A percentile compares a stretch with the other conserved stretches of the same genome.
These are phyloP conservation scores for Mya arenaria DNA, from an alignment of 1,140 invertebrate species.

Conservation along the genomic window DNA sequence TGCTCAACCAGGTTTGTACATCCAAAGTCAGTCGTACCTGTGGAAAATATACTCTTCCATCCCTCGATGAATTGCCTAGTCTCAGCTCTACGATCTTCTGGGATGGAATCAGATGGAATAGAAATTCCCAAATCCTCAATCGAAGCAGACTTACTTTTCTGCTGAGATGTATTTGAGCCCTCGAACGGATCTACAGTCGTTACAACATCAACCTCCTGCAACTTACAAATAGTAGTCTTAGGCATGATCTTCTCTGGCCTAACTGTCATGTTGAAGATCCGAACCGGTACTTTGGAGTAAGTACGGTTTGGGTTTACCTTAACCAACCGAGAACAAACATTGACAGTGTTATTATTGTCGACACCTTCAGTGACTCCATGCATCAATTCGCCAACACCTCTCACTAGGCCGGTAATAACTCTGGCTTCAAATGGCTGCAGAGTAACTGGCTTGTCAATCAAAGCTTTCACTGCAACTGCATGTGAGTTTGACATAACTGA, in stretches of 20 bases:
- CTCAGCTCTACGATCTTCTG: not conserved
- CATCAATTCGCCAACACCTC: not conserved
- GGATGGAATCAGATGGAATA: not conserved
- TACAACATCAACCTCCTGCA: constrained; percentile 15
- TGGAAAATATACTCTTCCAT: constrained; percentile 34
- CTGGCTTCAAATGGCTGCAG: not conserved
- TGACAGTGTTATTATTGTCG: no score
- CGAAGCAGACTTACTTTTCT: no score
- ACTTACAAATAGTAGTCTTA: constrained; percentile 1
- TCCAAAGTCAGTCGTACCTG: constrained; percentile 22
- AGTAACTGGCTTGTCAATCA: not conserved
- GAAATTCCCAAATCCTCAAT: constrained; percentile 1
- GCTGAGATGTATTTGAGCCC: not conserved
- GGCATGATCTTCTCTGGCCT: not conserved
- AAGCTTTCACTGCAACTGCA: not conserved
- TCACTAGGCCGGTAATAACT: not conserved
- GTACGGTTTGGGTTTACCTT: not conserved
- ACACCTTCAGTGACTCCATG: not conserved
- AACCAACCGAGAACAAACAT: not conserved
- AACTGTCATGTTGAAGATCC: constrained; percentile 1
- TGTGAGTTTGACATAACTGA: not conserved
- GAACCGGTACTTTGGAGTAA: not conserved
- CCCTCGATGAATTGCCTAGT: not conserved
- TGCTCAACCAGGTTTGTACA: constrained; percentile 43
- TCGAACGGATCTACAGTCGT: not conserved